Percentiles rank a stretch among this genome's conserved stretches.
Conservation (phyloP, 2,797 vertebrate species). For the Lepidocolaptes lacrymiger region DNA sequence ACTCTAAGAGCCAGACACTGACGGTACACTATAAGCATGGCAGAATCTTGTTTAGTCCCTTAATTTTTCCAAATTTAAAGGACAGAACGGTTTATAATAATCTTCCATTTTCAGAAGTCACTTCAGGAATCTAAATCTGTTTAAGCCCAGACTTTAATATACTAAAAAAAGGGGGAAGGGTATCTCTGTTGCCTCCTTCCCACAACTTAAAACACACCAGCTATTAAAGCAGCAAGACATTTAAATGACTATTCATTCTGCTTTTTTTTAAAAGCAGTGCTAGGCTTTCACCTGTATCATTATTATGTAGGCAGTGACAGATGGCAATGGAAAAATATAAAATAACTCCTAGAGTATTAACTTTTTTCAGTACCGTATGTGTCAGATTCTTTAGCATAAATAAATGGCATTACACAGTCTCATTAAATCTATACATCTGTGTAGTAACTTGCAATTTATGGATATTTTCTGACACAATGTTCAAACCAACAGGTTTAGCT, state of each 20-base stretch:
- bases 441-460: conserved; percentile 73
- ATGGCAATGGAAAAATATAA: conserved; percentile 71
- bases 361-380: conserved; percentile 71
- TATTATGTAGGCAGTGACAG: conserved; percentile 72
- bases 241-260: conserved; percentile 65
- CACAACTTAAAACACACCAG: conserved; percentile 52
- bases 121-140: neutral
- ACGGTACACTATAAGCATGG: accelerated
- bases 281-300: conserved; percentile 70
- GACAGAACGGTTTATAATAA: neutral
- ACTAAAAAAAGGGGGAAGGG: conserved; percentile 4
- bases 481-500: conserved; percentile 75
- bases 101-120: neutral
- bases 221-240: conserved; percentile 64
- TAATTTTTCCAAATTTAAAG: neutral
- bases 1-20: neutral
- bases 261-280: conserved; percentile 18
- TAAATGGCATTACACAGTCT: conserved; percentile 73
- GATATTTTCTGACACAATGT: conserved; percentile 74
- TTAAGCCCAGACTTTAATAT: neutral
- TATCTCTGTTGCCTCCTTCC: conserved; percentile 28
- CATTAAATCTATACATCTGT: conserved; percentile 79
- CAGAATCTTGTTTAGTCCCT: neutral
- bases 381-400: conserved; percentile 74
- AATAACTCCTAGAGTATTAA: conserved; percentile 71